Base-by-base conservation (phyloP, 2,888 invertebrate species). In the Drosophila koepferae region DNA sequence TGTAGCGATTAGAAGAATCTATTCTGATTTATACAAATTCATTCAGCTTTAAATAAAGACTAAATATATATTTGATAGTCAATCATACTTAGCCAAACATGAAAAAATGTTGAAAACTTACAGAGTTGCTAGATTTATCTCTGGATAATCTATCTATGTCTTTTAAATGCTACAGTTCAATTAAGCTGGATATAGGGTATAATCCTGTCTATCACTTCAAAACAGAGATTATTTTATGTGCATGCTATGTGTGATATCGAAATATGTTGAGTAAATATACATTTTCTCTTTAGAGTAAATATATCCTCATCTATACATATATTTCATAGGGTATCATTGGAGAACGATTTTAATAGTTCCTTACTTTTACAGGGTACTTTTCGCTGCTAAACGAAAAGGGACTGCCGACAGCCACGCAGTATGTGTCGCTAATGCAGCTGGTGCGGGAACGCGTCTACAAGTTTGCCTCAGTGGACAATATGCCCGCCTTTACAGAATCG, bases 321-420 rank as follows among this genome's bases (percentile, higher is more conserved):
- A 14, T 34, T 34, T 34, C 34, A 14, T 14, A 6, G 18, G 10
- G 12, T 18, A 16, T 7, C 14, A 48, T 28, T 14, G n/a, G 1
- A 9, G 18, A 12, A 5, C 31, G 31, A 16, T 3, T 18, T 20
- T 38, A 59, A 58, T 36, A 60, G n/a, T 0, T 20, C 5, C 14
- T 3, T 0, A 23, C 10, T n/a, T n/a, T 54, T 54, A 0, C 94
- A 96, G 96, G 96, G 77, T 96, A 96, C 94, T 96, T 96, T 89
- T 96, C 96, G 58, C 93, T 95, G 70, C 94, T 95, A 70, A 95
- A 95, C 54, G 95, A 95, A 79, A 94, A 95, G 80, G 96, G 96
- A 49, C 94, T 95, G 55, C 95, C 95, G 66, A 94, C 94, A 78
- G 96, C 96, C 65, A 94, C 95, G 18, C 94, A 95, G 62, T 95